Base-by-base conservation (phyloP, 2,888 invertebrate species). In the Watsonalla binaria region DNA sequence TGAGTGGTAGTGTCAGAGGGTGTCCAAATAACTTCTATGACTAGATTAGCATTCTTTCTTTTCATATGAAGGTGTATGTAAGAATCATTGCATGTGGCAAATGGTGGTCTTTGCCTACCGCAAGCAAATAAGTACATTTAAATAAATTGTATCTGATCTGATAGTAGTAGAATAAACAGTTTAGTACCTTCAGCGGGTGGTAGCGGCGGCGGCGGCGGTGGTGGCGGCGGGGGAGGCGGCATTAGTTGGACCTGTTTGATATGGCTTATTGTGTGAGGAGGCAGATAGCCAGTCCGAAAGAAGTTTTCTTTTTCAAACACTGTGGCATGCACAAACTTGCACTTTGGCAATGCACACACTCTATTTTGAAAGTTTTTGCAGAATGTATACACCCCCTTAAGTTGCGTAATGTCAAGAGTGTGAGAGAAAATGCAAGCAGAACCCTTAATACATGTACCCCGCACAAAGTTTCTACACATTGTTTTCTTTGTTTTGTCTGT, bases 261-360 rank as follows among this genome's bases (percentile, higher is more conserved):
- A 51, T 86, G 84, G 2, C 68, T 69, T 7, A 76, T 45, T 0
- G 78, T 65, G 52, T 83, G 79, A 0, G 78, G 71, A 0, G 88
- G 87, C 47, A 88, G 61, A 39, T 59, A 65, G 0, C 79, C 83
- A 0, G 84, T 82, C 9, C 85, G 63, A 45, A 75, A 83, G 53
- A 79, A 86, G 14, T 72, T 58, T 42, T 82, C 81, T 45, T 86
- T 83, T 53, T 86, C 85, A 60, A 83, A 84, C 0, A 86, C 80
- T 0, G 78, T 68, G 0, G 86, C 86, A 57, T 86, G 87, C 0
- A 84, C 83, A 59, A 78, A 86, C 58, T 72, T 82, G 57, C 86
- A 86, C n/a, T 74, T 70, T 0, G 76, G 68, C 37, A 62, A 65
- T 0, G 62, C 76, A 51, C 87, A 87, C 0, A 66, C 65, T 0